A percentile compares a stretch with the other conserved stretches of the same genome.
These are phyloP conservation scores for Melanaphis sacchari DNA, from an alignment of 1,140 invertebrate genomes.

Conservation along the genomic window DNA sequence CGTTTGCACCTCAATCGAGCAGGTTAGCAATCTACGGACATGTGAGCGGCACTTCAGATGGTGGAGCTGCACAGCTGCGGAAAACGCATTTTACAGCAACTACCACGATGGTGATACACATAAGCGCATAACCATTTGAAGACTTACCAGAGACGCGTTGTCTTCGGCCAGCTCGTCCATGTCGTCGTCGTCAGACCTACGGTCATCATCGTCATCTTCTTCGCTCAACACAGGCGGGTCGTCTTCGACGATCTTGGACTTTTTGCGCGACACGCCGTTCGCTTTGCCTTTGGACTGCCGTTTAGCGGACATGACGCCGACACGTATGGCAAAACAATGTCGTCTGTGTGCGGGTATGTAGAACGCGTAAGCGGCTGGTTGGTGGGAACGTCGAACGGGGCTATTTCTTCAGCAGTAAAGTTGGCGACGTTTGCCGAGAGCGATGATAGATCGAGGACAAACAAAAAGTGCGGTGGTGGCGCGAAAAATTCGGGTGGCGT, in stretches of 20 bases:
- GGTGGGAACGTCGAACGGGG: not conserved
- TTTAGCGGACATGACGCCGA: conserved; percentile 39
- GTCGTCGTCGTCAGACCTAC: conserved; percentile 63
- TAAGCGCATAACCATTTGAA: not conserved
- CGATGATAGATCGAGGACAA: not conserved
- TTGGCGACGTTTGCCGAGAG: not conserved
- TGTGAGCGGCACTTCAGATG: not conserved
- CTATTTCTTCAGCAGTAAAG: not conserved
- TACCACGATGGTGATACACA: not conserved
- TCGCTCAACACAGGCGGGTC: conserved; percentile 64
- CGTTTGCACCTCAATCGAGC: not conserved
- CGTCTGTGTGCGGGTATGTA: not conserved
- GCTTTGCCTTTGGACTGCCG: conserved; percentile 49
- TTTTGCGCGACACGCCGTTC: conserved; percentile 53
- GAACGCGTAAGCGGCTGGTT: not conserved
- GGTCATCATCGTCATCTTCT: conserved; percentile 65
- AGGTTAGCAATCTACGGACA: not conserved
- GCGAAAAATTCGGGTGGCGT: not conserved
- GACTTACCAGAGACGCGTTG: conserved; percentile 40
- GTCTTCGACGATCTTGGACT: conserved; percentile 63
- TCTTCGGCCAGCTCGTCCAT: conserved; percentile 60
- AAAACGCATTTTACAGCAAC: not conserved
- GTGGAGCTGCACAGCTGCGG: not conserved
- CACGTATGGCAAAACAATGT: not conserved
- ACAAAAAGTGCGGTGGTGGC: not conserved